Evolutionary conservation across 2,113 vertebrate species (phyloP), one percentile per base, ranked within the genome.

Genomic region (Edolisoma coerulescens): DNA sequence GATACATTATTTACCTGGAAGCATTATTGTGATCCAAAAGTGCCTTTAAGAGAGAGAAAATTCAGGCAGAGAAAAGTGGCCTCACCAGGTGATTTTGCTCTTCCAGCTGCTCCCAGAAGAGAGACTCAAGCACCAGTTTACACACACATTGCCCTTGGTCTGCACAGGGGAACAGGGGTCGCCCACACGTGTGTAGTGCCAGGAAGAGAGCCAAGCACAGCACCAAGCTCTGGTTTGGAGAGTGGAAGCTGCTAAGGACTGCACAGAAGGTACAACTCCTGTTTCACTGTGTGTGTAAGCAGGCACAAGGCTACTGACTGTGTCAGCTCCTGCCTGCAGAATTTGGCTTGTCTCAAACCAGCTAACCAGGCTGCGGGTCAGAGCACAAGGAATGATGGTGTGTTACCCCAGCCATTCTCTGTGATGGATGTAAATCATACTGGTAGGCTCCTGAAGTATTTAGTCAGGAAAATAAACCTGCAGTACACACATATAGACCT

Each of bases 121-220:
- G 32, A 13, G 21, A n/a, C 16, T 44, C 17, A 16, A 84, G 26
- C 19, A 60, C 4, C 30, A 37, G 12, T 57, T 52, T 28, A 22
- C 20, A 49, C 15, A 15, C 13, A 12, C 2, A 4, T 5, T 60
- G 11, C 13, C 19, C 44, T 23, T 32, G 39, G n/a, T 56, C 67
- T 37, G 13, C 35, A 9, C 0, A 0, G 19, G 3, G 3, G 3
- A 28, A 35, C 61, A 26, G 0, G 1, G 5, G 47, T 15, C 45
- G 2, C 56, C 68, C 71, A 35, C 24, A 10, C 2, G 0, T 0
- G 1, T 3, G 1, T 4, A 3, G 11, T 18, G 17, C 24, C 37
- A 41, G 50, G 30, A 56, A 3, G 2, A 44, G n/a, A 60, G 30
- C 28, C 73, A 52, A 61, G 27, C 42, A n/a, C 27, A 23, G 13